Evolutionary conservation across 2,113 vertebrate genomes (phyloP).

Genomic region (Desmodus rotundus): DNA sequence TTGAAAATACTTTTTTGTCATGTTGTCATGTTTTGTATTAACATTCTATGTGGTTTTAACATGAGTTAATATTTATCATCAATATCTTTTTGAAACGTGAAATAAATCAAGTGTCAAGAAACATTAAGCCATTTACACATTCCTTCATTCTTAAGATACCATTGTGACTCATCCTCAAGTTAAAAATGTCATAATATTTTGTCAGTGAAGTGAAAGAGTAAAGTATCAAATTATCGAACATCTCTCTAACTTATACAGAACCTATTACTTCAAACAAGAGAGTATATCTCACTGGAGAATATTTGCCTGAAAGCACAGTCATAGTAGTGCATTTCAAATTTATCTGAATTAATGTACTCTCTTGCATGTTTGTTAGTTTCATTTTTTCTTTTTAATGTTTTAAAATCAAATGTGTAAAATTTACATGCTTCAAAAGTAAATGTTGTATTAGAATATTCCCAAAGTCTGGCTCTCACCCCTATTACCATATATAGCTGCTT

Average conservation of each 20-base stretch:
- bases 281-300: not conserved
- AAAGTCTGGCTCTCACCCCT: not conserved
- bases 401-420: not conserved
- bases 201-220: not conserved
- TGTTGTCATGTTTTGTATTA: not conserved
- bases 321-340: not conserved
- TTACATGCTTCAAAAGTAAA: not conserved
- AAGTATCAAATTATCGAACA: not conserved
- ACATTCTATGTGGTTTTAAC: not conserved
- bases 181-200: constrained; percentile 10
- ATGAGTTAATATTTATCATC: not conserved
- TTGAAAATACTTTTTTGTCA: not conserved
- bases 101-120: not conserved
- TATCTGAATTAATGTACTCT: not conserved
- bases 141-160: not conserved
- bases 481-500: not conserved
- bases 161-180: not conserved
- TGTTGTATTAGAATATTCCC: not conserved
- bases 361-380: not conserved
- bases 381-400: not conserved
- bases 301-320: not conserved
- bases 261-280: not conserved
- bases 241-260: not conserved
- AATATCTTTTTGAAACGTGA: not conserved
- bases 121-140: not conserved